Base-by-base conservation (phyloP, 2,888 invertebrate species). In the Bombylius major region DNA sequence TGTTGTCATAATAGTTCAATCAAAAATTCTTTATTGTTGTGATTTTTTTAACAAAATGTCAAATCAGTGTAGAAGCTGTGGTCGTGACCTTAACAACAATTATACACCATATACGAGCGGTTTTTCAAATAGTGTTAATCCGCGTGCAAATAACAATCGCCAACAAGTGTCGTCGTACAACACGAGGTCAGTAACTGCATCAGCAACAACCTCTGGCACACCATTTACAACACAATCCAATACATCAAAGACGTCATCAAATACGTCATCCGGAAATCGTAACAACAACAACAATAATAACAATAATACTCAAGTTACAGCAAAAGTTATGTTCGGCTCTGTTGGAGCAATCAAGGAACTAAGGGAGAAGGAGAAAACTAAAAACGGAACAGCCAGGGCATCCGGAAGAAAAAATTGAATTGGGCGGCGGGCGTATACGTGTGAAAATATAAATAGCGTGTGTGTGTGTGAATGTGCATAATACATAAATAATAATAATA, bases 271-370 rank as follows among this genome's bases (percentile, higher is more conserved):
- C 14, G 45, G 14, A 45, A 14, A 45, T 14, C n/a, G 14, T 14
- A 45, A 14, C 14, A 53, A 44, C 23, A 51, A 44, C 13, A 51
- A 44, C 32, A 49, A 31, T 31, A 51, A 53, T 23, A 33, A 33
- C 49, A 45, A 44, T 34, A 69, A 69, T 58, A 67, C 71, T 51
- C 70, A 85, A 75, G 81, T 85, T 70, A 83, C 83, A 63, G 83
- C 85, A 70, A 85, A 86, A 76, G 84, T 85, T 61, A 79, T 85
- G 70, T 84, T 85, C 70, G 83, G 84, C 59, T 82, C 83, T 64
- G 83, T 85, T 69, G 80, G 83, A 61, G 81, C 84, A 68, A 84
- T 86, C 75, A 84, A 83, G 75, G 82, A 84, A 72, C 78, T 85
- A 69, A 83, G 85, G 66, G 81, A 84, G 70, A 82, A 83, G 67